Base-by-base conservation (phyloP, 2,797 vertebrate genomes). In the Huso huso region DNA sequence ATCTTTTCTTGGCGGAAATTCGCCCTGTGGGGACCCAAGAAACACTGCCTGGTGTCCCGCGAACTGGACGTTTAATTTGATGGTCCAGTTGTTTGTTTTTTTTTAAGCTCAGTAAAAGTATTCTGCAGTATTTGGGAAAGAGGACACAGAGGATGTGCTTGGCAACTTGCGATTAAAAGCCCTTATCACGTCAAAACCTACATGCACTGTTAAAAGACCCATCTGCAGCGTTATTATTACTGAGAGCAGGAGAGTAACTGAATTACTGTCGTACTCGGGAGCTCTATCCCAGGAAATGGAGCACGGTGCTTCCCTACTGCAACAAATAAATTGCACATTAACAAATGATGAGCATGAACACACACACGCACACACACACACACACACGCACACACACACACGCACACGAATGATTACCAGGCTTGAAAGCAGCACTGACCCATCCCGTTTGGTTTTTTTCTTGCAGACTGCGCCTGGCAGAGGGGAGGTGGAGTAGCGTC, bases 211-310 rank as follows among this genome's bases (percentile, higher is more conserved):
- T 37, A 13, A 23, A 69, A 6, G 51, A 49, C 76, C 81, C 83
- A 79, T 80, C 81, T 80, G 80, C 78, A 79, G 81, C 84, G 80
- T 79, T 81, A 74, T 37, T 37, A 37, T 80, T 78, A 80, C 69
- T 69, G 68, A 70, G 86, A 81, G 85, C 80, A 82, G 79, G 79
- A 84, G 77, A 72, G 77, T 78, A 83, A 83, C 83, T 77, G 80
- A 64, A 55, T 10, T 15, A 50, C 50, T 62, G 6, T 68, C 10
- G 72, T 37, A 63, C 18, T 52, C 61, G 48, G 0, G 51, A 13
- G 13, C 52, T 53, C 37, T 50, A 64, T 51, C 61, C 15, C 55
- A 69, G 67, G 52, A 52, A 69, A 13, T 23, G 51, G 67, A 61
- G 61, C 61, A 72, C 65, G 18, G 55, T 67, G 65, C 70, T 70